Evolutionary conservation across 2,113 vertebrate species (phyloP), one percentile per base, ranked within the genome.

Genomic region (Trachemys scripta): DNA sequence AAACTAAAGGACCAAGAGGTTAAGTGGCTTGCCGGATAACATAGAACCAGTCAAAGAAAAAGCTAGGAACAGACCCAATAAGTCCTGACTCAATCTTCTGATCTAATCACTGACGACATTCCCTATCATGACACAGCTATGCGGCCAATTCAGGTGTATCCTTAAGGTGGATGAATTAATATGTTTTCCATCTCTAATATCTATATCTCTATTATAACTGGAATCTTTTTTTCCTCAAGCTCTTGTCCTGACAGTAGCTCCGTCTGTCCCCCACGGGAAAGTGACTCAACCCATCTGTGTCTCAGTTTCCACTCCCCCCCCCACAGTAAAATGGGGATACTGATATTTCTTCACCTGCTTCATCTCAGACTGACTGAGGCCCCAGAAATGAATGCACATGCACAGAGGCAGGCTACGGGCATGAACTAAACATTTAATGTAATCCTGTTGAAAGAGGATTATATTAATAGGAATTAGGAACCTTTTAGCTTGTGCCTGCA

Each of bases 71-170:
- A 95, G 92, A 91, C 92, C 79, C 35, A 83, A 10, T 27, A 87
- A 96, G 87, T 90, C 82, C 85, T 87, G 86, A 83, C 49, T 82
- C 53, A 79, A 84, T 31, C 94, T 94, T 84, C 92, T 97, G 94
- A 94, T 83, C 92, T 38, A 54, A 53, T 54, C 94, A 89, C 76
- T 92, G 19, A 69, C 78, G 87, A 79, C 94, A 85, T 72, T 82
- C 78, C 0, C 0, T 78, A 88, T 85, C 89, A 20, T 38, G 69
- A 91, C 4, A 0, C 50, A 57, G 65, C 47, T 0, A 0, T 53
- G 22, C 85, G 95, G 96, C 96, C 96, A 97, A 50, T 50, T 50
- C 50, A 50, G 50, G 50, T 50, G 50, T 50, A 50, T 14, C 87
- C 94, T 96, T 94, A 94, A 94, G 93, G 92, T 14, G 2, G 62